Evolutionary conservation across 2,888 invertebrate species (phyloP).

Genomic region (Conus canariensis): DNA sequence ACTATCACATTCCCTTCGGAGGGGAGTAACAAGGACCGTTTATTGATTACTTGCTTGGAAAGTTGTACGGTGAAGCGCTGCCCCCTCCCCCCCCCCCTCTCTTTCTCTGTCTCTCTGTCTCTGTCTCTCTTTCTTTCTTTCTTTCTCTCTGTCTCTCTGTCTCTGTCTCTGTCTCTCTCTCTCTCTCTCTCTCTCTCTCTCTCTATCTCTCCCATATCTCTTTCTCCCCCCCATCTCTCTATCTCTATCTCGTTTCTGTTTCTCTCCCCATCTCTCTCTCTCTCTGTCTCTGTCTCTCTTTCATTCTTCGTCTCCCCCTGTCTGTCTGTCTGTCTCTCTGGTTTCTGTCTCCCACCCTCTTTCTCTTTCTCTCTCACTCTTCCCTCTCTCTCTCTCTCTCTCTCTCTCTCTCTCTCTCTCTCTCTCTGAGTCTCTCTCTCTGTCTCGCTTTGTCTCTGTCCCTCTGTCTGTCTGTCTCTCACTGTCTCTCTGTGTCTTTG

Average conservation of each 20-base stretch:
- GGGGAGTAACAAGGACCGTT: no score
- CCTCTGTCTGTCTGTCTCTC: neutral
- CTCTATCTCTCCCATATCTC: constrained; percentile 1
- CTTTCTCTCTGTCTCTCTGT: constrained; percentile 13
- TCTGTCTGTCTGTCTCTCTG: neutral
- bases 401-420: neutral
- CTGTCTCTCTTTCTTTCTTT: neutral
- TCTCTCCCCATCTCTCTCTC: neutral
- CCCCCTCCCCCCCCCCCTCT: no score
- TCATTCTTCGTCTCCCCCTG: neutral
- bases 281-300: neutral
- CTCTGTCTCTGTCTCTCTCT: constrained; percentile 10
- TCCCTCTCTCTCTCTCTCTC: no score
- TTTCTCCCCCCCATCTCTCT: constrained; percentile 16
- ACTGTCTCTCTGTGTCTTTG: no score
- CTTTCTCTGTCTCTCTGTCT: constrained; percentile 11
- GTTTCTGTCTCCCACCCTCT: neutral
- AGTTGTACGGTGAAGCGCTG: no score
- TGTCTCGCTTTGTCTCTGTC: neutral
- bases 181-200: constrained; percentile 34
- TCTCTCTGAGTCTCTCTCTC: neutral
- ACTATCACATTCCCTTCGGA: no score
- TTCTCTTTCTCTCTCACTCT: neutral
- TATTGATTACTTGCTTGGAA: no score
- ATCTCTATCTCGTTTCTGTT: constrained; percentile 12